Conservation (phyloP, 1,140 invertebrate genomes). For the Venturia canescens region DNA sequence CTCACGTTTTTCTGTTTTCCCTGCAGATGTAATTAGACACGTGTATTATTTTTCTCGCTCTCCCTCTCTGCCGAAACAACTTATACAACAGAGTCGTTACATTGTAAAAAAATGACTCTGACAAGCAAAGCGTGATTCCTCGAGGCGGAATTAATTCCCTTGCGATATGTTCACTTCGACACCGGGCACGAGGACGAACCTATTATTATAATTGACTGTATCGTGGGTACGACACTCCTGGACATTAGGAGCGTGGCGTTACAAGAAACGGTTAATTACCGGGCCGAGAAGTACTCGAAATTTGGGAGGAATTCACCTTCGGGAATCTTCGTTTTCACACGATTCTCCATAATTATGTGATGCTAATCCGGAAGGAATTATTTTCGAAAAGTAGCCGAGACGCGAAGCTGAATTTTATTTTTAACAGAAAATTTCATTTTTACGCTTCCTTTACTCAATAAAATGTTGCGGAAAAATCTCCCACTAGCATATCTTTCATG, state of each 20-base stretch:
- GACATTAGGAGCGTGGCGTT: too few species aligned
- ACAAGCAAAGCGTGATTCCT: slow-evolving; percentile 25
- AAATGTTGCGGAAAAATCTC: too few species aligned
- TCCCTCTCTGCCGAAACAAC: too few species aligned
- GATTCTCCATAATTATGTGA: background rate
- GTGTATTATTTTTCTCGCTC: background rate
- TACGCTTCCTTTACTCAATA: too few species aligned
- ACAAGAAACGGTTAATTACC: too few species aligned
- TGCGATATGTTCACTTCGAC: slow-evolving; percentile 51
- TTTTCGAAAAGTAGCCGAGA: too few species aligned
- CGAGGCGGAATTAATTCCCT: background rate
- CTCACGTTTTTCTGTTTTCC: background rate
- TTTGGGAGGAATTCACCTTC: too few species aligned
- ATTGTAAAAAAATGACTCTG: slow-evolving; percentile 6
- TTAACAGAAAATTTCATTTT: too few species aligned
- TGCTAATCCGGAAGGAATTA: background rate
- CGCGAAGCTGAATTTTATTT: too few species aligned
- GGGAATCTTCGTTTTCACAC: too few species aligned
- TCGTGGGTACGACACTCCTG: background rate
- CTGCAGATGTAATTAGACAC: background rate
- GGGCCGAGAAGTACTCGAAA: too few species aligned
- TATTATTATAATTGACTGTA: slow-evolving; percentile 57
- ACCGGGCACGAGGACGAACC: slow-evolving; percentile 27
- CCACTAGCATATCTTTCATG: too few species aligned
- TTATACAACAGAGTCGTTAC: background rate